Evolutionary conservation across 2,797 vertebrate genomes (phyloP), one percentile per base, ranked within the genome.

Genomic region (Austrolebias charrua): DNA sequence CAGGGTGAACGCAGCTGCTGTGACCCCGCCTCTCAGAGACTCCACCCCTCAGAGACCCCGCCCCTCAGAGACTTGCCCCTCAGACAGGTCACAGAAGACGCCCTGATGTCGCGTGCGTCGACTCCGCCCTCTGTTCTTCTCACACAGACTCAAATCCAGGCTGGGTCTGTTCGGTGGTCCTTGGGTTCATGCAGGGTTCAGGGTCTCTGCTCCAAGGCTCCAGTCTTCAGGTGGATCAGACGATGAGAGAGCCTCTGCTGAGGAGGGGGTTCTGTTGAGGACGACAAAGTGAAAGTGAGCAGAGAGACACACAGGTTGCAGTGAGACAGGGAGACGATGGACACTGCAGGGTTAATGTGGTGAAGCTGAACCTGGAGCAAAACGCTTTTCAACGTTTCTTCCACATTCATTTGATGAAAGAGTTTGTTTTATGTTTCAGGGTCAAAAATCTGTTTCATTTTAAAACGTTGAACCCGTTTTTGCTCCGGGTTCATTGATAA

Each of bases 171-270:
- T 8, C 40, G 7, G 51, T 12, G 31, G 31, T 33, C 10, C 35
- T 9, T 2, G 2, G 9, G 18, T 19, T 7, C n/a, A n/a, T 45
- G 16, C 43, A 43, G 14, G 1, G 43, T 45, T 55, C 42, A 44
- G 6, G 31, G 60, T 29, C 3, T 56, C 24, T 42, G 47, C 51
- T 56, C 1, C 0, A 48, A 5, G 63, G 16, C 38, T 20, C 59
- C 50, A 20, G 55, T n/a, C 51, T 57, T 31, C 61, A 28, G 57
- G 63, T 45, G 16, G 7, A 42, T 92, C 90, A 93, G 47, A 93
- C 91, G 49, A 91, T 87, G 66, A 93, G 92, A 13, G 91, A 92
- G 62, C 92, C 92, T 72, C 92, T 79, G 78, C 90, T 92, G 55
- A 92, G 92, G 5, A 92, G 89, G 5, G 90, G 92, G 82, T 49